Base-by-base conservation (phyloP, 2,888 invertebrate genomes). In the Syritta pipiens region DNA sequence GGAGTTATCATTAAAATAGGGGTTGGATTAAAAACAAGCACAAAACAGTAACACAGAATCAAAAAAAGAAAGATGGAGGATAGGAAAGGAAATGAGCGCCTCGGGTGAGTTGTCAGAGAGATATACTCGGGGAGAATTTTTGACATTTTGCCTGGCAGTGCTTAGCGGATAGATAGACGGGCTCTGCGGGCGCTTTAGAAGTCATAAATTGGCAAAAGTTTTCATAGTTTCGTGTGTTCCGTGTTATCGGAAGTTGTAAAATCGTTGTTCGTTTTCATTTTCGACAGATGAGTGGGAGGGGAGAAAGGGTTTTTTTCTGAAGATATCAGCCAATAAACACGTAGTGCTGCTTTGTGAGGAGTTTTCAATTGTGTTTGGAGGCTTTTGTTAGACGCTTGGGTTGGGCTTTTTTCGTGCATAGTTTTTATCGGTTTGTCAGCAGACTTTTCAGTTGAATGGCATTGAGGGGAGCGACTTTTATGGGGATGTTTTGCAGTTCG, bases 131-230 rank as follows among this genome's bases (percentile, higher is more conserved):
- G n/a, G n/a, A n/a, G n/a, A n/a, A n/a, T n/a, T n/a, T n/a, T n/a
- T n/a, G n/a, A n/a, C n/a, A n/a, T 30, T 17, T 19, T n/a, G 12
- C 1, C 4, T 10, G 9, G 12, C 17, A 28, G 10, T 22, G 30
- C 1, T n/a, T 2, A 9, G 12, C 10, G 22, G 53, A 14, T 22
- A 7, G 35, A 3, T 19, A 32, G n/a, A 28, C 17, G 40, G 35
- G 28, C 42, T 62, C 59, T 28, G 20, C 30, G 59, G 71, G 71
- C 40, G 48, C 55, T 77, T 77, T 71, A 62, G 51, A 63, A 60
- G 71, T 48, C 57, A 65, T 79, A 74, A 77, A 77, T 77, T 77
- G 72, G 71, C 48, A 77, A n/a, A 77, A 77, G 65, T 72, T 72
- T 67, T 79, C 48, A 63, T 72, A 72, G 72, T 79, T 51, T 62